These are phyloP conservation scores for Cryptocheilus praepositus DNA, from an alignment of 2,888 invertebrate species.

Conservation along the genomic window DNA sequence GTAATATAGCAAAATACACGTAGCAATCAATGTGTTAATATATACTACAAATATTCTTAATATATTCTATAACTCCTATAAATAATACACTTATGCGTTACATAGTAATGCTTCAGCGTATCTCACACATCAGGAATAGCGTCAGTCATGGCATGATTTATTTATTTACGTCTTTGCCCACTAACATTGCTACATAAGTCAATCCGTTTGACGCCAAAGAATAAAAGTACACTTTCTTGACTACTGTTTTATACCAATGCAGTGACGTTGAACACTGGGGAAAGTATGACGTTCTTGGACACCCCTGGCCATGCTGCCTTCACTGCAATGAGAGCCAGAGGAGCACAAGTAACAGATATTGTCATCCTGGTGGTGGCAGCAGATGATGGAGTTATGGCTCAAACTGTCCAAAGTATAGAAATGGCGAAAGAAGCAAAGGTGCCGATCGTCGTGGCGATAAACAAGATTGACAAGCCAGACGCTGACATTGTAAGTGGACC, in stretches of 20 bases:
- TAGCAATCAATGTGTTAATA: no score
- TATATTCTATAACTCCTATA: no score
- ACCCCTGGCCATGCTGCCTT: constrained; percentile 99
- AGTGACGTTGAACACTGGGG: constrained; percentile 83
- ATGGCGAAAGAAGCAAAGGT: constrained; percentile 89
- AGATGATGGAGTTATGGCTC: constrained; percentile 99
- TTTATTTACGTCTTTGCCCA: no score
- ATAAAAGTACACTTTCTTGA: no score
- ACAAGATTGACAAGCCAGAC: constrained; percentile 96
- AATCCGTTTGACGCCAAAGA: no score
- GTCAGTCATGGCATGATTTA: no score
- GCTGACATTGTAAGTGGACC: constrained; percentile 88
- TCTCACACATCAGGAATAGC: not conserved
- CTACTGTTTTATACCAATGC: no score
- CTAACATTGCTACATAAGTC: no score
- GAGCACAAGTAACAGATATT: constrained; percentile 95
- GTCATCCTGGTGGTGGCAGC: constrained; percentile 98
- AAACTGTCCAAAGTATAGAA: constrained; percentile 93
- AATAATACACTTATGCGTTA: no score
- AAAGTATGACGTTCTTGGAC: constrained; percentile 94
- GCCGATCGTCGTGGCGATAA: constrained; percentile 96
- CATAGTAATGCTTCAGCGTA: no score
- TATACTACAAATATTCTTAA: no score
- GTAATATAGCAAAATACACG: no score
- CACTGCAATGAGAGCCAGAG: constrained; percentile 92